Evolutionary conservation across 2,113 vertebrate species (phyloP), one percentile per base, ranked within the genome.

Genomic region (Pipa parva): DNA sequence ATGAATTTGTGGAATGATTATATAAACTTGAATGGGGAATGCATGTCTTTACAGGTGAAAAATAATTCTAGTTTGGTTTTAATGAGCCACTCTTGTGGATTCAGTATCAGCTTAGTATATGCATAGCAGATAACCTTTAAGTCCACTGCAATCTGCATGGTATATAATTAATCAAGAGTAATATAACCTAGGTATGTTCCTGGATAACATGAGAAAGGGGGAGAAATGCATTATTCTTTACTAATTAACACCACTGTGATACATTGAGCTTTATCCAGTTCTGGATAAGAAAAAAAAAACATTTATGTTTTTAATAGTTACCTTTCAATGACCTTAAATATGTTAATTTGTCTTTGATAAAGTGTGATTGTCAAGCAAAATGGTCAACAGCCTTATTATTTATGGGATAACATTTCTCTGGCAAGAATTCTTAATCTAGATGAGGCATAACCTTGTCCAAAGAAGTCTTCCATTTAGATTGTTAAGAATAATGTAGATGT

Each of bases 261-360:
- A 28, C 22, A 59, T 61, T 29, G 36, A 9, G 17, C 13, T 27
- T 26, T 60, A 61, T 52, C 48, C 5, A 46, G 49, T 54, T 28
- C 48, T 52, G 36, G 29, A 61, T 24, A 70, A 49, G 48, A 69
- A 59, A 58, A 52, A 61, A 52, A 68, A 66, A 68, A 68, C 65
- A 68, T 68, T 60, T 70, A 70, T 70, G 58, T 52, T 70, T 61
- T 59, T 70, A 70, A 70, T 70, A 70, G 66, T 61, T 70, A 61
- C 58, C 58, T 61, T 70, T 70, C 66, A 70, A 61, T 61, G 66
- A 70, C 66, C 66, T 70, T 70, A 70, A 70, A 52, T 67, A 67
- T 70, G 66, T 70, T 70, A 70, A 70, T 70, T 61, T 70, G 66
- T 70, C 57, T 70, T 70, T 70, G 66, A 70, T 70, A 33, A 70